A percentile compares a stretch with the other conserved stretches of the same genome.
These are phyloP conservation scores for Sebastes umbrosus DNA, from an alignment of 2,797 vertebrate species.

Conservation along the genomic window DNA sequence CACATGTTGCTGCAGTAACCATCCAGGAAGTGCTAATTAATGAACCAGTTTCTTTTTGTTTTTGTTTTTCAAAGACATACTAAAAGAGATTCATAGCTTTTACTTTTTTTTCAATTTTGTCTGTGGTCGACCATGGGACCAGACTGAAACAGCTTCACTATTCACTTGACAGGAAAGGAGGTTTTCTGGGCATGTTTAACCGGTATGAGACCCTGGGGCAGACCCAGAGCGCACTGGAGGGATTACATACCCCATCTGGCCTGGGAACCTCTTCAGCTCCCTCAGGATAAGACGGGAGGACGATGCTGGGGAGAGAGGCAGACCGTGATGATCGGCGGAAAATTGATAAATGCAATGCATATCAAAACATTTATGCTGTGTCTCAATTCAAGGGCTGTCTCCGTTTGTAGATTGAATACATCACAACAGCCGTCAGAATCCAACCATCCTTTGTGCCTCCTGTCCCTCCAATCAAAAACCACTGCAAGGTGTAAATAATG, in stretches of 20 bases:
- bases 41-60: background rate
- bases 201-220: background rate
- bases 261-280: background rate
- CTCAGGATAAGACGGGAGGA: background rate
- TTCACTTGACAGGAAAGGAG: background rate
- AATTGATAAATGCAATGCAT: background rate
- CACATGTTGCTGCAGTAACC: background rate
- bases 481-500: background rate
- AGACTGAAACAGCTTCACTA: background rate
- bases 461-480: background rate
- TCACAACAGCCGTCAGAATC: background rate
- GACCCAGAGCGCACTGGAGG: too few relatives aligned
- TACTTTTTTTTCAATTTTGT: background rate
- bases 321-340: background rate
- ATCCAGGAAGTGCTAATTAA: slow-evolving; percentile 13
- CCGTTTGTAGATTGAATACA: background rate
- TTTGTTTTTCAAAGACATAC: background rate
- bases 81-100: background rate
- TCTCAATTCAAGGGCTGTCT: background rate
- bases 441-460: too few relatives aligned
- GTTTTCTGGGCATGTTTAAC: background rate
- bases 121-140: background rate
- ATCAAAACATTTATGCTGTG: background rate
- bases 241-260: background rate
- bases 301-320: background rate